phyloP scores from a whole-genome alignment of 1,140 invertebrate genomes.

The Aporrectodea caliginosa region DNA sequence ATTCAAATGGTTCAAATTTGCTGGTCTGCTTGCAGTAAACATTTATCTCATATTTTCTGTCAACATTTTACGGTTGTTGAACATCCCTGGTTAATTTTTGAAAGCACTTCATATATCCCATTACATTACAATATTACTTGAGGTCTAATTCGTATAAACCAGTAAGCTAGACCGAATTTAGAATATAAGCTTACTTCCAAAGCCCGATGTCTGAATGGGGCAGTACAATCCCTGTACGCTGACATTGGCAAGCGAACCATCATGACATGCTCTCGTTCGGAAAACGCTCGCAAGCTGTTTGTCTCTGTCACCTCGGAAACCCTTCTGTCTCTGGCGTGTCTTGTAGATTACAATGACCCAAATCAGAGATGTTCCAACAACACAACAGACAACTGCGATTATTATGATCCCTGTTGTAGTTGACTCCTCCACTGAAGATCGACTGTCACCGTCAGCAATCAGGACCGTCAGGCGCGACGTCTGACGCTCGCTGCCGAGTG shows the following conservation, averaged over 20 bases:
- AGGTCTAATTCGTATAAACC: no score
- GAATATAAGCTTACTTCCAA: no score
- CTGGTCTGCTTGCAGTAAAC: no score
- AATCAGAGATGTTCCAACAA: slow-evolving; percentile 79
- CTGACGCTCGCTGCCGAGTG: slow-evolving; percentile 66
- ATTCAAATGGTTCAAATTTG: no score
- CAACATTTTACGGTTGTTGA: no score
- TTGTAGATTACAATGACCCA: slow-evolving; percentile 86
- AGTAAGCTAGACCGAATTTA: no score
- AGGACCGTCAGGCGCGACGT: slow-evolving; percentile 57
- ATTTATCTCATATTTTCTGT: no score
- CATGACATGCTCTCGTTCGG: neutral
- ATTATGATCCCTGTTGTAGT: slow-evolving; percentile 78
- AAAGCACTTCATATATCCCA: no score
- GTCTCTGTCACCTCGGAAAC: neutral
- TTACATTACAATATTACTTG: no score
- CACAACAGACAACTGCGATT: slow-evolving; percentile 82
- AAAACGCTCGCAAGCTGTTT: neutral
- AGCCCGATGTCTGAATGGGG: neutral
- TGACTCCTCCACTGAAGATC: slow-evolving; percentile 60
- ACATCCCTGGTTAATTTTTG: no score
- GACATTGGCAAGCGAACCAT: neutral
- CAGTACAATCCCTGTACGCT: neutral
- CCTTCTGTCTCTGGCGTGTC: neutral
- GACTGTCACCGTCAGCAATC: slow-evolving; percentile 38